Percentiles rank a stretch among this genome's conserved stretches.
Evolutionary conservation across 2,113 vertebrate genomes (phyloP).

Genomic region (Suricata suricatta): DNA sequence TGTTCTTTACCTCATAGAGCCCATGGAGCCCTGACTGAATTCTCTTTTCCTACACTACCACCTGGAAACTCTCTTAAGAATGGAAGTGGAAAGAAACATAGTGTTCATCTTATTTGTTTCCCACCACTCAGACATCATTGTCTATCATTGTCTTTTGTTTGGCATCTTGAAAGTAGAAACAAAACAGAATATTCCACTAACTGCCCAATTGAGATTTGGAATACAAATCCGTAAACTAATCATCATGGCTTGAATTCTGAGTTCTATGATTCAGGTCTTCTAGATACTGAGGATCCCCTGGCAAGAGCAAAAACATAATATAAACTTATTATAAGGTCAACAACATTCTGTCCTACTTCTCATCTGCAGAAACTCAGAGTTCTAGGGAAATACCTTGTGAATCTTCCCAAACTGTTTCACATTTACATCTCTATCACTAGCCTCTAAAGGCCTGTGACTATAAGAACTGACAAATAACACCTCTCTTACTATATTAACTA

Average conservation of each 20-base stretch:
- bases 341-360: neutral
- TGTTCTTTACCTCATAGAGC: neutral
- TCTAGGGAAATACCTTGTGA: neutral
- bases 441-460: neutral
- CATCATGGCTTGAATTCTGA: neutral
- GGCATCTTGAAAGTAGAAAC: neutral
- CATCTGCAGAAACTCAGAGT: neutral
- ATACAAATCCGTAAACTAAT: neutral
- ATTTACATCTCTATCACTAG: neutral
- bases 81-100: neutral
- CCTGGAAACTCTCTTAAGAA: neutral
- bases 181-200: neutral
- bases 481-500: neutral
- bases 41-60: neutral
- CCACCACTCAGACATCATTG: neutral
- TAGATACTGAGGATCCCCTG: neutral
- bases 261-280: neutral
- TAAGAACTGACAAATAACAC: neutral
- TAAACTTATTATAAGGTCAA: neutral
- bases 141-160: neutral
- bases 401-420: neutral
- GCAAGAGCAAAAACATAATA: neutral
- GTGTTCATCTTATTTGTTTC: neutral
- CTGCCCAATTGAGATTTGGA: neutral
- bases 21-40: neutral